Conservation (phyloP, 2,888 invertebrate species). For the Cheilosia pagana region DNA sequence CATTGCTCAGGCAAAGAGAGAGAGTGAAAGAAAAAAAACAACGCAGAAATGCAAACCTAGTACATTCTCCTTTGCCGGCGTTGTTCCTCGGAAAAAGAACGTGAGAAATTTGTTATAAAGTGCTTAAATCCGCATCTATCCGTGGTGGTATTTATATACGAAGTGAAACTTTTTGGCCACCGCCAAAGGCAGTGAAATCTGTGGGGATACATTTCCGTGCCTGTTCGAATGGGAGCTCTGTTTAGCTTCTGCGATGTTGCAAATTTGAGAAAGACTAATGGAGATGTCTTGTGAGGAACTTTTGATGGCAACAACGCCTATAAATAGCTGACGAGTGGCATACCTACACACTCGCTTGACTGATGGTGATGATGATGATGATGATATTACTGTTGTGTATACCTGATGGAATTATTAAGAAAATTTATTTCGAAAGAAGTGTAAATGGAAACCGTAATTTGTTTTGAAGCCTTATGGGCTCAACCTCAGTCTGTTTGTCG, state of each 20-base stretch:
- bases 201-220: neutral
- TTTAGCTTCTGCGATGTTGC: constrained; percentile 23
- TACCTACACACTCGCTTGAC: constrained; percentile 21
- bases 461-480: neutral
- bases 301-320: constrained; percentile 30
- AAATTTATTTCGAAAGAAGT: constrained; percentile 9
- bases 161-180: neutral
- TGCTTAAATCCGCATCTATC: constrained; percentile 35
- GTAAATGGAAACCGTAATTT: constrained; percentile 7
- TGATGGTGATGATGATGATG: constrained; percentile 40
- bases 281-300: constrained; percentile 22
- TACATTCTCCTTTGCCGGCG: neutral
- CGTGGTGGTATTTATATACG: neutral
- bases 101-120: constrained; percentile 25
- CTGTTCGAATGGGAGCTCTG: constrained; percentile 4
- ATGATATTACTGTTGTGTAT: constrained; percentile 10
- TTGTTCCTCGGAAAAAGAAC: neutral
- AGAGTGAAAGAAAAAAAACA: neutral
- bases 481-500: neutral
- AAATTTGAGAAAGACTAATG: constrained; percentile 45
- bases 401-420: constrained; percentile 6
- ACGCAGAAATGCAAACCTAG: neutral
- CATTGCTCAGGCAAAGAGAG: constrained; percentile 42
- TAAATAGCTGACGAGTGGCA: constrained; percentile 32
- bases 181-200: constrained; percentile 7